A percentile compares a stretch with the other conserved stretches of the same genome.
Conservation (phyloP, 2,888 invertebrate genomes). For the Dione juno region DNA sequence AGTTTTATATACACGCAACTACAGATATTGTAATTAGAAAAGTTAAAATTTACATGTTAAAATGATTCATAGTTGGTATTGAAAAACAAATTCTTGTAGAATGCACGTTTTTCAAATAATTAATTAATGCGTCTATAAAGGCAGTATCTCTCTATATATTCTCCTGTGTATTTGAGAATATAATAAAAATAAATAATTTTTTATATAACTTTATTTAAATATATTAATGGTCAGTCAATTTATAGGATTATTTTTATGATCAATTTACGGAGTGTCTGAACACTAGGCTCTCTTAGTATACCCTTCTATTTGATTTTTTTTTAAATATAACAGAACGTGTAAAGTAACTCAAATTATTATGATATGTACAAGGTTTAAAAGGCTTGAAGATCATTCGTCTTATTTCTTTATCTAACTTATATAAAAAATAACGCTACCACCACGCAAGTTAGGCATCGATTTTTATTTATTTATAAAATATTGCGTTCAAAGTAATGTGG, state of each 20-base stretch:
- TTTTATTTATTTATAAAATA: constrained; percentile 23
- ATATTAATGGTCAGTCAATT: too few species aligned
- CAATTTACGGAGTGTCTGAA: not conserved
- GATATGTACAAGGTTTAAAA: not conserved
- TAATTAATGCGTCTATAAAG: too few species aligned
- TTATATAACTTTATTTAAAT: too few species aligned
- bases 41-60: not conserved
- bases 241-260: too few species aligned
- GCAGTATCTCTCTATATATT: too few species aligned
- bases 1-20: constrained; percentile 3
- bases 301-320: too few species aligned
- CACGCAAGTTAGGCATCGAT: not conserved
- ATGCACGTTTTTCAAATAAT: too few species aligned
- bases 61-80: not conserved
- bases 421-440: not conserved
- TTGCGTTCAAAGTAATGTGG: constrained; percentile 42
- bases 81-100: not conserved
- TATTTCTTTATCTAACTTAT: not conserved
- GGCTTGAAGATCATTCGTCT: not conserved
- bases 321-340: not conserved
- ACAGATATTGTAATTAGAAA: constrained; percentile 3
- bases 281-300: not conserved
- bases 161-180: too few species aligned
- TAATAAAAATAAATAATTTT: too few species aligned
- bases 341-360: not conserved